Percentiles rank a stretch among this genome's conserved stretches.
Conservation (phyloP, 2,113 vertebrate genomes). For the Triplophysa tibetana region DNA sequence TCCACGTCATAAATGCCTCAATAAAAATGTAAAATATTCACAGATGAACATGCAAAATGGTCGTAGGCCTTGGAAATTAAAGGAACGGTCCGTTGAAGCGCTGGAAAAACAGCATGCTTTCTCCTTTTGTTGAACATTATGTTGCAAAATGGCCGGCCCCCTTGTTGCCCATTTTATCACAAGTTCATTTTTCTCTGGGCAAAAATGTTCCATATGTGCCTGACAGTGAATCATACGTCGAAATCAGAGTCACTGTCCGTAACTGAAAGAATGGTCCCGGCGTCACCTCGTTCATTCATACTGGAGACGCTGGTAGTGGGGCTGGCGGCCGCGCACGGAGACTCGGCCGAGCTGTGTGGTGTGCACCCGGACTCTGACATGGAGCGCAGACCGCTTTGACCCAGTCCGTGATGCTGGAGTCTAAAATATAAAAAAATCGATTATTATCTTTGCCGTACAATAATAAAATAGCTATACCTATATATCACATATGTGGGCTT, state of each 20-base stretch:
- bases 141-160: constrained; percentile 43
- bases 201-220: constrained; percentile 52
- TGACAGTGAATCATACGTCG: constrained; percentile 83
- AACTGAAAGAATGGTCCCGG: constrained; percentile 89
- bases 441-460: not conserved
- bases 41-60: constrained; percentile 55
- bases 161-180: constrained; percentile 37
- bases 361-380: constrained; percentile 85
- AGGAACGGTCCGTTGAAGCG: constrained; percentile 49
- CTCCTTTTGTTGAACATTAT: constrained; percentile 43
- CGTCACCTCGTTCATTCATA: constrained; percentile 84
- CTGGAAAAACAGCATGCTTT: constrained; percentile 51
- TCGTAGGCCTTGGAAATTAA: constrained; percentile 40
- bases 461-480: not conserved
- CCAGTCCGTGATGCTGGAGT: constrained; percentile 89
- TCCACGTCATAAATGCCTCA: constrained; percentile 43
- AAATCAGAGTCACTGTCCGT: constrained; percentile 98
- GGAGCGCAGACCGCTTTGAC: constrained; percentile 80
- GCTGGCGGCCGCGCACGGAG: constrained; percentile 82
- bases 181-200: constrained; percentile 45
- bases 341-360: constrained; percentile 83
- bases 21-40: constrained; percentile 49
- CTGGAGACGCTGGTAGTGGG: constrained; percentile 86
- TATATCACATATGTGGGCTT: not conserved
- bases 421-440: constrained; percentile 59